These are phyloP conservation scores for Hyles euphorbiae DNA, from an alignment of 1,140 invertebrate genomes.

Conservation along the genomic window DNA sequence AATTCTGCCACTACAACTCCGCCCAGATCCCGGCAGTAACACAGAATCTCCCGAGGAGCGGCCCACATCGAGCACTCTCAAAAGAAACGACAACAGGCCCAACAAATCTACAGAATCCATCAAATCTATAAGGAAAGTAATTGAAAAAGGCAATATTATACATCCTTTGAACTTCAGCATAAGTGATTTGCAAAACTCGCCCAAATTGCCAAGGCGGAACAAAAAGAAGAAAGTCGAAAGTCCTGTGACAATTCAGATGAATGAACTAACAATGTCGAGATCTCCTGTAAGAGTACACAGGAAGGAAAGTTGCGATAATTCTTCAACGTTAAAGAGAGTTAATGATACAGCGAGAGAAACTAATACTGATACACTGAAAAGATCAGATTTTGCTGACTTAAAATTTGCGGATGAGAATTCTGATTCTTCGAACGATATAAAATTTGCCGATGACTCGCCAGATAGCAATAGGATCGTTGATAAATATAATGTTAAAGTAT, in stretches of 20 bases:
- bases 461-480: conserved; percentile 62
- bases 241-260: conserved; percentile 62
- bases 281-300: conserved; percentile 56
- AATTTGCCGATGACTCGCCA: conserved; percentile 66
- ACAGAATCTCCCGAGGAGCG: conserved; percentile 72
- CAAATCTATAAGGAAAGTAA: conserved; percentile 53
- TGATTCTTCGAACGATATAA: conserved; percentile 67
- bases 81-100: conserved; percentile 41
- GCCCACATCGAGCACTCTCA: conserved; percentile 40
- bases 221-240: conserved; percentile 53
- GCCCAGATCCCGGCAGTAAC: conserved; percentile 75
- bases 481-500: conserved; percentile 51
- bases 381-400: conserved; percentile 59
- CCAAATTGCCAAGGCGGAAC: conserved; percentile 48
- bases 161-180: conserved; percentile 72
- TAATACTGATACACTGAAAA: conserved; percentile 50
- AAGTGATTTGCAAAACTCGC: conserved; percentile 58
- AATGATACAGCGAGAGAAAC: conserved; percentile 49
- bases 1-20: conserved; percentile 71
- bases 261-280: conserved; percentile 53
- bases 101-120: conserved; percentile 60
- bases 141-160: conserved; percentile 65
- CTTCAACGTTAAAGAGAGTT: conserved; percentile 57
- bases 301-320: conserved; percentile 50
- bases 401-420: conserved; percentile 72